Conservation (phyloP, 2,113 vertebrate genomes). For the Trinectes maculatus region DNA sequence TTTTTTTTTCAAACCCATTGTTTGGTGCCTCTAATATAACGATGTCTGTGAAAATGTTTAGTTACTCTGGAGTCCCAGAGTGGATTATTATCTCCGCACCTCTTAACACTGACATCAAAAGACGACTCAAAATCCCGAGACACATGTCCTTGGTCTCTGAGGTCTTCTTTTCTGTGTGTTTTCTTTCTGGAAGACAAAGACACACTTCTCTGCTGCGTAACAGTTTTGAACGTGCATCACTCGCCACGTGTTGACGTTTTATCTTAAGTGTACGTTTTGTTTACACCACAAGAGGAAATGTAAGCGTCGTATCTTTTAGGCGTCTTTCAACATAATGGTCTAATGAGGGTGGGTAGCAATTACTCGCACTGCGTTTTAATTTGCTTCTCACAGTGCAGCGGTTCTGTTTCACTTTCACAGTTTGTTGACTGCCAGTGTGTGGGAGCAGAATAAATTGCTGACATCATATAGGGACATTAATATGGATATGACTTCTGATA, state of each 20-base stretch:
- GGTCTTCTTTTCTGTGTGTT: slow-evolving; percentile 33
- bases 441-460: slow-evolving; percentile 42
- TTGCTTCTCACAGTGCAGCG: slow-evolving; percentile 45
- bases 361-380: slow-evolving; percentile 54
- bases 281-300: slow-evolving; percentile 41
- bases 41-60: slow-evolving; percentile 47
- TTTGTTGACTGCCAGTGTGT: slow-evolving; percentile 53
- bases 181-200: slow-evolving; percentile 41
- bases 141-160: slow-evolving; percentile 23
- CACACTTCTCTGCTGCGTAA: slow-evolving; percentile 46
- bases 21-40: slow-evolving; percentile 44
- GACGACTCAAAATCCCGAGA: slow-evolving; percentile 33
- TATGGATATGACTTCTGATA: slow-evolving; percentile 50
- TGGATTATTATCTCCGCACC: slow-evolving; percentile 67
- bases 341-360: slow-evolving; percentile 55
- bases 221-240: slow-evolving; percentile 42
- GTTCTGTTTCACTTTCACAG: slow-evolving; percentile 47
- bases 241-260: slow-evolving; percentile 52
- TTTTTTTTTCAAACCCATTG: slow-evolving; percentile 21
- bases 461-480: slow-evolving; percentile 51
- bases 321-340: slow-evolving; percentile 39
- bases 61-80: slow-evolving; percentile 52
- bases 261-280: slow-evolving; percentile 37
- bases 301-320: slow-evolving; percentile 8
- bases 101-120: slow-evolving; percentile 67